A percentile compares a stretch with the other conserved stretches of the same genome.
Evolutionary conservation across 2,113 vertebrate genomes (phyloP).

Genomic region (Lampris incognitus): DNA sequence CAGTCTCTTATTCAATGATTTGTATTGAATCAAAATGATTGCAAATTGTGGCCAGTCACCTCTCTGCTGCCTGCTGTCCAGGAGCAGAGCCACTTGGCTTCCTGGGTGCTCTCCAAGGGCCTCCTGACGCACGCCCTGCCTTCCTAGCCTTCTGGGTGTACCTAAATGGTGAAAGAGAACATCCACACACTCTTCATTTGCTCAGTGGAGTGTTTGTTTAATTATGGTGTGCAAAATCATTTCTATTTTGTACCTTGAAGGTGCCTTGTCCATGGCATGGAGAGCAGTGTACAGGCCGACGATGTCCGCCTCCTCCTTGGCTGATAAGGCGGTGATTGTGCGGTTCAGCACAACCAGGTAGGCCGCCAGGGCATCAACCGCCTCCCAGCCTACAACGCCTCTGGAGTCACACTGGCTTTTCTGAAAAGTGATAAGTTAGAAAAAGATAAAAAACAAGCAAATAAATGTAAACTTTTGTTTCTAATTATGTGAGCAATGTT

Average conservation of each 20-base stretch:
- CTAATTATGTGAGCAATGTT: too few species aligned
- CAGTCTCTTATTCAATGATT: too few species aligned
- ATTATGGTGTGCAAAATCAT: constrained; percentile 1
- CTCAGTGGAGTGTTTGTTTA: constrained; percentile 13
- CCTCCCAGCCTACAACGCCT: constrained; percentile 26
- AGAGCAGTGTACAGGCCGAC: not conserved
- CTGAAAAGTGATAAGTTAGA: too few species aligned
- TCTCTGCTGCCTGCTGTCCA: constrained; percentile 21
- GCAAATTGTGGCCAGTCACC: not conserved
- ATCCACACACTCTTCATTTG: constrained; percentile 18
- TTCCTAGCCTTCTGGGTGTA: too few species aligned
- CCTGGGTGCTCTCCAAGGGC: too few species aligned
- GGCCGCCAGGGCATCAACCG: constrained; percentile 12
- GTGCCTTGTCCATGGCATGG: too few species aligned
- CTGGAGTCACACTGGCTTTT: constrained; percentile 16
- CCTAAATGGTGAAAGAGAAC: not conserved
- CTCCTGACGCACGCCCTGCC: too few species aligned
- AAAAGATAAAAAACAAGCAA: too few species aligned
- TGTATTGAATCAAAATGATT: not conserved
- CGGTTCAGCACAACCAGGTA: constrained; percentile 17
- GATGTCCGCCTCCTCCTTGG: constrained; percentile 1
- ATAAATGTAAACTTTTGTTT: too few species aligned
- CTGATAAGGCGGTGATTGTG: constrained; percentile 22
- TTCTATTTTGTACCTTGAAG: too few species aligned
- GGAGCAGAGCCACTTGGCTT: constrained; percentile 9